Evolutionary conservation across 2,888 invertebrate species (phyloP).

Genomic region (Mongoloraphidia duomilia): DNA sequence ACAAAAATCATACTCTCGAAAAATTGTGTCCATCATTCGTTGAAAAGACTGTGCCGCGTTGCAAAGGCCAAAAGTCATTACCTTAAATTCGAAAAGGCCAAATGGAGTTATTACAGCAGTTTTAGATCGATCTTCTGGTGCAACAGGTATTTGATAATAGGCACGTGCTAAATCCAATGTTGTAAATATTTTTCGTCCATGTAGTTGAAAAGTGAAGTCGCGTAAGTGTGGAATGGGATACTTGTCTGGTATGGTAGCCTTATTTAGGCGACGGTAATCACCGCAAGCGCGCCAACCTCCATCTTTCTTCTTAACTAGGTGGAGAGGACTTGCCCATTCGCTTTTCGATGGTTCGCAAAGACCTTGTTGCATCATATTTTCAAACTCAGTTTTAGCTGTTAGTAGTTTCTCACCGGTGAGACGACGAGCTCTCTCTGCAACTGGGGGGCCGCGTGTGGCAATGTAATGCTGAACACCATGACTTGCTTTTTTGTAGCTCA

Average conservation of each 20-base stretch:
- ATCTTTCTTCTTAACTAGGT: conserved; percentile 18
- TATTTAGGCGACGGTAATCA: conserved; percentile 24
- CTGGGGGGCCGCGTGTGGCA: conserved; percentile 20
- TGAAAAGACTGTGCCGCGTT: conserved; percentile 19
- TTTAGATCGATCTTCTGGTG: conserved; percentile 21
- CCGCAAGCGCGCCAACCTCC: conserved; percentile 24
- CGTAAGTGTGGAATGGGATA: conserved; percentile 22
- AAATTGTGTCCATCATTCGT: too few relatives aligned
- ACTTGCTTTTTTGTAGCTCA: background rate
- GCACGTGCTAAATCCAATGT: conserved; percentile 21
- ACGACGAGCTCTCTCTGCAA: conserved; percentile 17
- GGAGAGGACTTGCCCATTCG: conserved; percentile 20
- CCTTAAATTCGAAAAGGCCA: too few relatives aligned
- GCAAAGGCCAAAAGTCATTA: conserved; percentile 20
- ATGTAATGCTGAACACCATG: conserved; percentile 15
- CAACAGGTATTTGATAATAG: conserved; percentile 24
- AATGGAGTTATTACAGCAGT: conserved; percentile 23
- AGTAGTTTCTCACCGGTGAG: conserved; percentile 19
- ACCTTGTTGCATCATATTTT: conserved; percentile 18
- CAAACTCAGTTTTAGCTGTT: conserved; percentile 19
- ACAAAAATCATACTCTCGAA: too few relatives aligned
- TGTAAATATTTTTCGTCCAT: conserved; percentile 17
- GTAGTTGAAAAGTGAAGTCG: conserved; percentile 17
- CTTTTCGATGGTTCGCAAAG: conserved; percentile 19
- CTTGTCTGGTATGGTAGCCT: conserved; percentile 20